phyloP scores from a whole-genome alignment of 2,113 vertebrate genomes.

The Tachysurus fulvidraco region DNA sequence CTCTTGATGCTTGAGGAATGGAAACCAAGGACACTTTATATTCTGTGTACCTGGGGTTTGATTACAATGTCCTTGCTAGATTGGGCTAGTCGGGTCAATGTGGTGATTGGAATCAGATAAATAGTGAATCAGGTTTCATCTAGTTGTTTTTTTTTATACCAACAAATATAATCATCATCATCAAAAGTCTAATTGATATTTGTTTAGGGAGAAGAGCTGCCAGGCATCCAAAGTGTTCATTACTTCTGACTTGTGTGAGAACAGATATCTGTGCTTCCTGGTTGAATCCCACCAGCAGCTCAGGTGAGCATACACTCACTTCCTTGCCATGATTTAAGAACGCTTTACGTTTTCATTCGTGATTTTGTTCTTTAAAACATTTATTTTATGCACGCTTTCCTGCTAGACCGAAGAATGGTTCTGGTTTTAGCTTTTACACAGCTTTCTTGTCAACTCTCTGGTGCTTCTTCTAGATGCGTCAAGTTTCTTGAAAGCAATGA shows the following conservation, averaged over 20 bases:
- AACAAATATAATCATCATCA: background rate
- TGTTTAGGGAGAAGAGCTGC: constrained; percentile 87
- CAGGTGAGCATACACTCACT: constrained; percentile 70
- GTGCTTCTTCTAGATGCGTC: constrained; percentile 79
- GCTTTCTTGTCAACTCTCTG: background rate
- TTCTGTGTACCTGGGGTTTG: too few relatives aligned
- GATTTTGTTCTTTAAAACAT: background rate
- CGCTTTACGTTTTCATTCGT: background rate
- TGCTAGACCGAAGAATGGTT: background rate
- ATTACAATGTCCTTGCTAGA: too few relatives aligned
- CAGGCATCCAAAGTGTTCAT: constrained; percentile 94
- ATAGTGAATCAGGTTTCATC: too few relatives aligned
- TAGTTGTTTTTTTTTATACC: too few relatives aligned
- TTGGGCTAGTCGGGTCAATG: too few relatives aligned
- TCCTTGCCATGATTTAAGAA: background rate
- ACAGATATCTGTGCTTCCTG: constrained; percentile 90
- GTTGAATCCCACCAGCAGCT: constrained; percentile 93
- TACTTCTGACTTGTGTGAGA: constrained; percentile 91
- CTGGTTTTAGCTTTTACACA: background rate
- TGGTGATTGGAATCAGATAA: too few relatives aligned
- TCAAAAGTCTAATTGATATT: background rate
- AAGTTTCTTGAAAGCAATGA: constrained; percentile 95
- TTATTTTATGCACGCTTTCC: background rate
- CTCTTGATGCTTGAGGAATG: too few relatives aligned
- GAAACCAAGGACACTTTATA: too few relatives aligned